A percentile compares a stretch with the other conserved stretches of the same genome.
Conservation (phyloP, 2,113 vertebrate genomes). For the Leptobrachium ailaonicum region DNA sequence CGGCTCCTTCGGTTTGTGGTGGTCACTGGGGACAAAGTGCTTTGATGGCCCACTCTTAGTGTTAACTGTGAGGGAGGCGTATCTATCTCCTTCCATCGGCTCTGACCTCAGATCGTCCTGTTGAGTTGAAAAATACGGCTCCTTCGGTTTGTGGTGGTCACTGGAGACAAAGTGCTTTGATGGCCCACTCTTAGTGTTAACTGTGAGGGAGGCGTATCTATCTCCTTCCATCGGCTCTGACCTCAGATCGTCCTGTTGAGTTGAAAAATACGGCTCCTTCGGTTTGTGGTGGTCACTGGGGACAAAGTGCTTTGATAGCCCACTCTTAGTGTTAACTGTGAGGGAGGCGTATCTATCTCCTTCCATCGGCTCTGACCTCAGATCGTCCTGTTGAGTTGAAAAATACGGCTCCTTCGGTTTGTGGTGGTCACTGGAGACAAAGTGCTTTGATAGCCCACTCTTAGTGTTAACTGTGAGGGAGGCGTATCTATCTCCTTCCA, state of each 20-base stretch:
- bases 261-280: background rate
- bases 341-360: slow-evolving; percentile 67
- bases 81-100: slow-evolving; percentile 65
- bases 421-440: slow-evolving; percentile 47
- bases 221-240: slow-evolving; percentile 68
- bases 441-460: slow-evolving; percentile 69
- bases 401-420: background rate
- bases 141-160: background rate
- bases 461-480: slow-evolving; percentile 73
- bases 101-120: slow-evolving; percentile 63
- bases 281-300: slow-evolving; percentile 33
- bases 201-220: slow-evolving; percentile 62
- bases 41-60: slow-evolving; percentile 71
- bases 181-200: slow-evolving; percentile 75
- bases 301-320: slow-evolving; percentile 66
- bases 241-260: slow-evolving; percentile 55
- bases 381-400: slow-evolving; percentile 48
- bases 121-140: background rate
- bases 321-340: slow-evolving; percentile 72
- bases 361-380: slow-evolving; percentile 64
- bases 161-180: slow-evolving; percentile 63
- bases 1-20: background rate
- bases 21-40: slow-evolving; percentile 56
- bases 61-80: slow-evolving; percentile 69
- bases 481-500: slow-evolving; percentile 64